Conservation (phyloP, 1,140 invertebrate species). For the Magallana angulata region DNA sequence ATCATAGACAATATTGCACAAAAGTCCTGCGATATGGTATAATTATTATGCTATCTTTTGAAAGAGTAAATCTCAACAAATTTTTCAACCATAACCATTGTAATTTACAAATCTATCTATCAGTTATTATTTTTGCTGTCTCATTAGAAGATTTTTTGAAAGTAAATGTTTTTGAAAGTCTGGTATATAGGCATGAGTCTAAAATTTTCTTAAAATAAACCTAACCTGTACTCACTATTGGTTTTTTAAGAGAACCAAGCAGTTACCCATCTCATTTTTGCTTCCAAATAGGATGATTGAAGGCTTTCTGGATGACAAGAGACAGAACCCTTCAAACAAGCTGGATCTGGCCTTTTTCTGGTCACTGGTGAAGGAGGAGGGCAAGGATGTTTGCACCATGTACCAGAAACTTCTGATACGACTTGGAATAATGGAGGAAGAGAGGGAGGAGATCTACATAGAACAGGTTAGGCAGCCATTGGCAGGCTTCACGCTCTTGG, state of each 20-base stretch:
- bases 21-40: no score
- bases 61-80: no score
- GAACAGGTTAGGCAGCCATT: not conserved
- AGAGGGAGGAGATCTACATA: constrained; percentile 5
- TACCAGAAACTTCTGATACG: constrained; percentile 65
- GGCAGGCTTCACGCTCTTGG: no score
- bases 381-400: constrained; percentile 56
- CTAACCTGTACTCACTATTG: not conserved
- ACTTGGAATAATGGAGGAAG: constrained; percentile 56
- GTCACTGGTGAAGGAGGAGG: constrained; percentile 64
- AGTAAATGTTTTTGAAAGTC: no score
- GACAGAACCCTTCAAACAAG: constrained; percentile 61
- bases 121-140: not conserved
- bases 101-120: not conserved
- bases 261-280: constrained; percentile 16
- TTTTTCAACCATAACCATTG: no score
- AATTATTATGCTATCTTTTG: no score
- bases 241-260: not conserved
- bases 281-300: constrained; percentile 65
- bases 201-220: no score
- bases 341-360: constrained; percentile 71
- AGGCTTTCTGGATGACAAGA: constrained; percentile 61
- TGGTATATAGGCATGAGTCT: no score
- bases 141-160: no score
- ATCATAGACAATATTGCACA: no score